Evolutionary conservation across 2,888 invertebrate genomes (phyloP), one percentile per base, ranked within the genome.

Genomic region (Deilephila elpenor): DNA sequence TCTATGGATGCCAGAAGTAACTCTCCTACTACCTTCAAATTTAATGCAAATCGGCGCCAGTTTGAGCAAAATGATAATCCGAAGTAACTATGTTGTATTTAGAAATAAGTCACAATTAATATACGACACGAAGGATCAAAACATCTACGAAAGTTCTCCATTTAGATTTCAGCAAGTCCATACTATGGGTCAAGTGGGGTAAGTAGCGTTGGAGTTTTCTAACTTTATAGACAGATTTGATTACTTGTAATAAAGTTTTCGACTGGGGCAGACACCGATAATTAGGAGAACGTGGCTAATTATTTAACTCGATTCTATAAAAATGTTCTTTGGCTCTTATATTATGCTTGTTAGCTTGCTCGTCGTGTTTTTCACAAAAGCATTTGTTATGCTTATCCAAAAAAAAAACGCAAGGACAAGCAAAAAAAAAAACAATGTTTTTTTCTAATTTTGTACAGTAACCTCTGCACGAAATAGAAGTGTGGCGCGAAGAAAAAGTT

Each of bases 81-180:
- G 84, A 5, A 81, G 89, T 0, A 74, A 83, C 0, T 93, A 92
- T 75, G 25, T 76, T 0, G 67, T 89, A 53, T 79, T 88, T 74
- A 86, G 92, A 44, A 92, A 93, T 71, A 75, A 79, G 1, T 82
- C 88, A 0, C 82, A 83, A 5, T 74, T 91, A 0, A 75, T 87
- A 3, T 82, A 80, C 53, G 74, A 81, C 0, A 61, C 75, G 0
- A 70, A 73, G 0, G 70, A 80, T 0, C 83, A 86, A 71, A 71
- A 88, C 53, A 56, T 81, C 0, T 74, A 72, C 5, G 75, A 78
- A 20, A 77, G 71, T 5, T 92, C 93, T 0, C 93, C 93, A 1
- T 93, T 93, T 78, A 80, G 82, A 25, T 87, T 86, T 53, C 82
- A 88, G 56, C 86, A 88, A 78, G 91, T 92, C 5, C 78, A 80